phyloP scores from a whole-genome alignment of 1,140 invertebrate genomes.

The Eriocheir sinensis region DNA sequence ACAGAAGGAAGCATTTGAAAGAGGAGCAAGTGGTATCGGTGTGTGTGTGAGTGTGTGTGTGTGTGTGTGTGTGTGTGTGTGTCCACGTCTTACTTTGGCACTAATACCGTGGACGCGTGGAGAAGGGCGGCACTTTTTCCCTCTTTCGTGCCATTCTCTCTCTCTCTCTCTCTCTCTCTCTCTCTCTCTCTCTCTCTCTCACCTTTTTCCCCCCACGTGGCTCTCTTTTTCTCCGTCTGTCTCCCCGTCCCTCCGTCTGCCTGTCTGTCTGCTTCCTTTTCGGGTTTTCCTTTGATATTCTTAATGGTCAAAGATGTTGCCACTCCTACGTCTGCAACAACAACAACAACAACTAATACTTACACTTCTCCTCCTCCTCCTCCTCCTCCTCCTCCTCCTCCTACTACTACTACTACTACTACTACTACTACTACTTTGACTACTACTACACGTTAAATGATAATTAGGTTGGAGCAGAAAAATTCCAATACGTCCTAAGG shows the following conservation, averaged over 20 bases:
- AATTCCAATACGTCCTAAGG: neutral
- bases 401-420: neutral
- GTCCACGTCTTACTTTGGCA: neutral
- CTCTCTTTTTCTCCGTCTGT: neutral
- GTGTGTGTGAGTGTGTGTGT: neutral
- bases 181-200: conserved; percentile 7
- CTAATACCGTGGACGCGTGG: neutral
- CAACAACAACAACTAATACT: neutral
- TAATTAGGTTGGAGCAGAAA: neutral
- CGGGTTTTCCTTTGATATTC: neutral
- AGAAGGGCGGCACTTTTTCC: neutral
- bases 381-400: no score
- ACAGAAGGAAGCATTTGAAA: neutral
- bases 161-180: conserved; percentile 22
- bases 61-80: neutral
- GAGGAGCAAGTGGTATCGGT: neutral
- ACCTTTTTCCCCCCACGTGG: neutral
- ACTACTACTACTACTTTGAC: neutral
- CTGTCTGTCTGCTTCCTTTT: neutral
- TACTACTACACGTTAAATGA: neutral
- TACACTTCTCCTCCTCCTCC: neutral
- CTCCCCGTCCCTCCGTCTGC: neutral
- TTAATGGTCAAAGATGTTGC: neutral
- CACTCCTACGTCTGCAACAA: neutral
- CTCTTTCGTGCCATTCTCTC: neutral